Conservation (phyloP, 2,113 vertebrate genomes). For the Paramormyrops kingsleyae region DNA sequence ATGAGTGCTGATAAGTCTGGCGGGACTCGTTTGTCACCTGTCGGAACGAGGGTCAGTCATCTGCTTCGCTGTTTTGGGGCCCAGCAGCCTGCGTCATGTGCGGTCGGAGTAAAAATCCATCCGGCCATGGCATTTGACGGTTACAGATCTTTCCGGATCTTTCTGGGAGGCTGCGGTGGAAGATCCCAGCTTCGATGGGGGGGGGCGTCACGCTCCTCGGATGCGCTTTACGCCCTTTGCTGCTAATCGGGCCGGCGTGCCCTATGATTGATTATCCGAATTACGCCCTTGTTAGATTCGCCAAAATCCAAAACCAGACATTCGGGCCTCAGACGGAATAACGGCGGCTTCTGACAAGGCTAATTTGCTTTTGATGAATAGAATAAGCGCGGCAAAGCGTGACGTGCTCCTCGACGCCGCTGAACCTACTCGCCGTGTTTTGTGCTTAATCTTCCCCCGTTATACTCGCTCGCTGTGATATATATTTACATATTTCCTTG, state of each 20-base stretch:
- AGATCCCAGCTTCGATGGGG: constrained; percentile 29
- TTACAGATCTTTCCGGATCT: constrained; percentile 24
- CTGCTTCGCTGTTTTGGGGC: constrained; percentile 45
- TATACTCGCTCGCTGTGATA: neutral
- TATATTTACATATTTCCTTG: neutral
- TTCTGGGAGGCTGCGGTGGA: constrained; percentile 17
- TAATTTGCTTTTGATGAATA: constrained; percentile 14
- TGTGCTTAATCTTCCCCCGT: neutral
- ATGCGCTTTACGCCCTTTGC: neutral
- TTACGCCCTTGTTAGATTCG: constrained; percentile 7
- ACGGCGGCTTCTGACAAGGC: neutral
- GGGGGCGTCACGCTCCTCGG: constrained; percentile 16
- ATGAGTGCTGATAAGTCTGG: constrained; percentile 46
- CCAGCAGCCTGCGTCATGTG: constrained; percentile 46
- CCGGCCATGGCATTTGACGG: constrained; percentile 30
- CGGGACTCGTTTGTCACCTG: constrained; percentile 53
- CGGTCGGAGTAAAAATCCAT: constrained; percentile 22
- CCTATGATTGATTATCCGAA: constrained; percentile 33
- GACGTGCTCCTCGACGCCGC: neutral
- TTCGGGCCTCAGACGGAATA: neutral
- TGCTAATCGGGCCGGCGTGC: constrained; percentile 26
- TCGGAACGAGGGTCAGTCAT: constrained; percentile 44
- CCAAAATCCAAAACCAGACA: neutral
- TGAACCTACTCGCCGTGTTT: neutral
- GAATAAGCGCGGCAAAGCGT: neutral